Base-by-base conservation (phyloP, 2,888 invertebrate genomes). In the Ypsolopha sequella region DNA sequence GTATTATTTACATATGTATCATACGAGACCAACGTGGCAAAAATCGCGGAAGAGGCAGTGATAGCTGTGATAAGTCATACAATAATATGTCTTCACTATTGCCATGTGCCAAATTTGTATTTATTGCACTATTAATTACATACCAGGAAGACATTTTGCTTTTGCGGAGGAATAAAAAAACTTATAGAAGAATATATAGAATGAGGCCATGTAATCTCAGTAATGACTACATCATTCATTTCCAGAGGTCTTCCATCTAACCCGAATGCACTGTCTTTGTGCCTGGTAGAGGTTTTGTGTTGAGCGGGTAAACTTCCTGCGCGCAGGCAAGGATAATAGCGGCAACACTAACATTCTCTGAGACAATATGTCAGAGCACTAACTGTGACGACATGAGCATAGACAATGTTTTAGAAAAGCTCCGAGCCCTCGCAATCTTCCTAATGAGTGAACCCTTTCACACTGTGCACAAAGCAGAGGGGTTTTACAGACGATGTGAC, bases 391-490 rank as follows among this genome's bases (percentile, higher is more conserved):
- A 64, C 65, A 63, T 60, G 59, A 53, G 57, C 62, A 64, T 61
- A 77, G 69, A 80, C 79, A 80, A 68, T 80, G 80, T 79, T 76
- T 43, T 60, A 70, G 66, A 66, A 63, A 65, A 63, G 63, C 68
- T 62, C 65, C 64, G 68, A 76, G 75, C 84, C 81, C 82, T 78
- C 74, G 85, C 86, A 86, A 85, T 86, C 85, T 85, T 82, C 84
- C 84, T 86, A 86, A 86, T 85, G 86, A 86, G 81, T 80, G 80
- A 77, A 72, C 81, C 81, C 82, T 84, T 85, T 84, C 81, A 82
- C 84, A 82, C 84, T 75, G 66, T 61, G 71, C 68, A 84, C 81
- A 84, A 84, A 81, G 80, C 73, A 62, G n/a, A n/a, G 66, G 73
- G 82, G 80, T 78, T 81, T 80, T 76, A 75, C 78, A 80, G 80